These are phyloP conservation scores for Drosophila quasianomalipes DNA, from an alignment of 2,888 invertebrate species.

Conservation along the genomic window DNA sequence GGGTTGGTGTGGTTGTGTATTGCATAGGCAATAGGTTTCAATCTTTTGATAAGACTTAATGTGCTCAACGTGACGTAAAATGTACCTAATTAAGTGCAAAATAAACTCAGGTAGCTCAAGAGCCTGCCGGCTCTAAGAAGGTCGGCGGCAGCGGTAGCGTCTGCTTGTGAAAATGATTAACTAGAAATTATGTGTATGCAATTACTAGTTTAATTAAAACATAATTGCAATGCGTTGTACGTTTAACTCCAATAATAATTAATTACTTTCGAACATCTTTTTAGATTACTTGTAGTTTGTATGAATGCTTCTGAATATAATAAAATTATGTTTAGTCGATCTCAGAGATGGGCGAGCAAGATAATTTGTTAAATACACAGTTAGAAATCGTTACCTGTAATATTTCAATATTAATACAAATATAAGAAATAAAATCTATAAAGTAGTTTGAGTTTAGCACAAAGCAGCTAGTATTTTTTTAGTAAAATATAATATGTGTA, in stretches of 20 bases:
- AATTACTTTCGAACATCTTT: slow-evolving; percentile 8
- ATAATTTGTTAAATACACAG: background rate
- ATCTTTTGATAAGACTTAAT: slow-evolving; percentile 65
- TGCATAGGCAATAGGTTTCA: slow-evolving; percentile 44
- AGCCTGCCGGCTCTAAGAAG: slow-evolving; percentile 10
- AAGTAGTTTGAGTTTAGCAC: background rate
- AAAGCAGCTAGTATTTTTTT: background rate
- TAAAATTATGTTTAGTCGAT: background rate
- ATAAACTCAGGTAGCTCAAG: slow-evolving; percentile 39
- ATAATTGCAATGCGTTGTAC: slow-evolving; percentile 5
- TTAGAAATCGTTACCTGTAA: background rate
- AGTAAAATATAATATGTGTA: background rate
- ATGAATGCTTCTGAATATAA: background rate
- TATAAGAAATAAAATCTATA: fast-evolving
- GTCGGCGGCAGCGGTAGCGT: background rate
- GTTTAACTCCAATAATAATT: slow-evolving; percentile 1
- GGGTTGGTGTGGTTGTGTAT: slow-evolving; percentile 2
- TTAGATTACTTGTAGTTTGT: background rate
- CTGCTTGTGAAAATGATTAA: slow-evolving; percentile 3
- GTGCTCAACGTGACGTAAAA: slow-evolving; percentile 69
- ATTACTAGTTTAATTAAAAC: slow-evolving; percentile 19
- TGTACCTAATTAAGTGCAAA: slow-evolving; percentile 68
- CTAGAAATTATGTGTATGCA: slow-evolving; percentile 12
- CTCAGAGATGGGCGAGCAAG: background rate
- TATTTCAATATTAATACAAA: background rate